These are phyloP conservation scores for Melanotaenia boesemani DNA, from an alignment of 2,797 vertebrate genomes.

Conservation along the genomic window DNA sequence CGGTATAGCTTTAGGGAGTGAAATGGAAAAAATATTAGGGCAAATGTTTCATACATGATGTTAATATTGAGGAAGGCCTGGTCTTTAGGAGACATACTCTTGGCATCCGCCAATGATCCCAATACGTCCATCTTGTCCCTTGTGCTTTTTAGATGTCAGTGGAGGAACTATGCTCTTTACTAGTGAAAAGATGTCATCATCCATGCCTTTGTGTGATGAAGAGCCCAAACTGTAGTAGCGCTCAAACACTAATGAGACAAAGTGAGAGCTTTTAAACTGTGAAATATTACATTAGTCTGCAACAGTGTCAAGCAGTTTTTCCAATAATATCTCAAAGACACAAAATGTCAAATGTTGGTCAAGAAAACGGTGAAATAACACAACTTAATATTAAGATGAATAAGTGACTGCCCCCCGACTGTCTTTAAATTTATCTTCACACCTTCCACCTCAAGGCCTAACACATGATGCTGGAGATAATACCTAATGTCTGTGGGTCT, in stretches of 20 bases:
- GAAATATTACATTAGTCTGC: not conserved
- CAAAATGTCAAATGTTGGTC: not conserved
- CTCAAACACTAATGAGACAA: conserved; percentile 87
- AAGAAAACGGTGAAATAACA: conserved; percentile 7
- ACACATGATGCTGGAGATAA: conserved; percentile 43
- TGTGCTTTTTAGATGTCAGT: conserved; percentile 91
- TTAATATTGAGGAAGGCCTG: not conserved
- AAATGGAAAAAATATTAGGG: conserved; percentile 24
- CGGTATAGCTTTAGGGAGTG: conserved; percentile 90
- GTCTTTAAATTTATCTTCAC: conserved; percentile 33
- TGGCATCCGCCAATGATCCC: conserved; percentile 95
- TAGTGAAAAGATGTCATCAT: conserved; percentile 87
- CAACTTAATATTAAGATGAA: conserved; percentile 2
- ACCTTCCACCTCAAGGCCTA: conserved; percentile 35
- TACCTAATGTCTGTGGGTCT: conserved; percentile 74
- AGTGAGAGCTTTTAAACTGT: conserved; percentile 1
- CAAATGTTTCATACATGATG: not conserved
- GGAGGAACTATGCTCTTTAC: conserved; percentile 91
- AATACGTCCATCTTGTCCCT: conserved; percentile 95
- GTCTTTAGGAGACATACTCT: conserved; percentile 87
- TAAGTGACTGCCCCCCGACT: conserved; percentile 8
- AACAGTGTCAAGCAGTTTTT: not conserved
- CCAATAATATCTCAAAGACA: not conserved
- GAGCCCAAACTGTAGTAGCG: conserved; percentile 85
- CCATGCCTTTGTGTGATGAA: conserved; percentile 86